These are phyloP conservation scores for Callinectes sapidus DNA, from an alignment of 2,888 invertebrate genomes.

Conservation along the genomic window DNA sequence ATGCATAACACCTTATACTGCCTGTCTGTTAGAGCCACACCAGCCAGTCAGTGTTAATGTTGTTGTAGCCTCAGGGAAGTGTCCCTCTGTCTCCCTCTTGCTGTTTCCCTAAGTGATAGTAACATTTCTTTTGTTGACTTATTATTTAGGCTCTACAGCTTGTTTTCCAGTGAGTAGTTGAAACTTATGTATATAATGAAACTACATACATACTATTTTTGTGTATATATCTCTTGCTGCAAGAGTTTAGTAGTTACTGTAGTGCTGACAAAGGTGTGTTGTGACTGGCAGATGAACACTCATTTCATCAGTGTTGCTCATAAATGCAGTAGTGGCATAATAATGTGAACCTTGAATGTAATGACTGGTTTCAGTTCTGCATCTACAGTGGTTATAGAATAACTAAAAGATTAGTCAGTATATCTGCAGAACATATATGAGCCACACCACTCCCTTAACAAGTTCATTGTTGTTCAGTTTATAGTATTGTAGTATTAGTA, in stretches of 20 bases:
- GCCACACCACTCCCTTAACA: not conserved
- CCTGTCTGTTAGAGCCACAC: conserved; percentile 58
- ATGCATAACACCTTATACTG: conserved; percentile 42
- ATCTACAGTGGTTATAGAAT: too few species aligned
- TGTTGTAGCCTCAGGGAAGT: not conserved
- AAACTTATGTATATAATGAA: not conserved
- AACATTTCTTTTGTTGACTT: not conserved
- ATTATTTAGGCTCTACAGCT: conserved; percentile 20
- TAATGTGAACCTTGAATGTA: not conserved
- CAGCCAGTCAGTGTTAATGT: conserved; percentile 56
- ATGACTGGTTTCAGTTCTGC: not conserved
- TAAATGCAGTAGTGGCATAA: not conserved
- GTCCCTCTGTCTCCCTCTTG: conserved; percentile 18
- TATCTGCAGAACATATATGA: not conserved
- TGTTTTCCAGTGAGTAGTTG: conserved; percentile 2
- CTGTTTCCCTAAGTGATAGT: conserved; percentile 35
- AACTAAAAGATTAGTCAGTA: not conserved
- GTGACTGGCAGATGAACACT: not conserved
- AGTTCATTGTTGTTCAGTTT: not conserved
- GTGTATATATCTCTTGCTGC: not conserved
- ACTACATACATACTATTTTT: not conserved
- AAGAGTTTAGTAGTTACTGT: not conserved
- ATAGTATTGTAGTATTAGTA: not conserved
- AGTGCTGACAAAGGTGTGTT: not conserved
- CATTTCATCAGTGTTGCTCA: not conserved